phyloP scores from a whole-genome alignment of 2,113 vertebrate genomes.

The Ictalurus furcatus region DNA sequence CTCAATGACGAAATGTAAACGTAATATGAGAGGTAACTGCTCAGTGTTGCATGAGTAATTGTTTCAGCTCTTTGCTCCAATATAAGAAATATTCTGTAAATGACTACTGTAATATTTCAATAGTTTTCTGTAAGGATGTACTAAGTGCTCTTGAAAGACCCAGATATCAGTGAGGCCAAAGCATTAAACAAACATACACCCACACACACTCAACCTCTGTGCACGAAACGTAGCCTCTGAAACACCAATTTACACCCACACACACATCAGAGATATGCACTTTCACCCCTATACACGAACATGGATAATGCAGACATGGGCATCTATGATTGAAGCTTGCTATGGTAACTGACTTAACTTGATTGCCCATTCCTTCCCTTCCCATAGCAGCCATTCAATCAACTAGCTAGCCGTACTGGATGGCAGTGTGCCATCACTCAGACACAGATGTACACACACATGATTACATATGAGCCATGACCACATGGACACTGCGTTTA shows the following conservation, averaged over 20 bases:
- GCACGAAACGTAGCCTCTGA: background rate
- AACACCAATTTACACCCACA: slow-evolving; percentile 40
- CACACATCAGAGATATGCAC: slow-evolving; percentile 31
- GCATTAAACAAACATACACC: slow-evolving; percentile 21
- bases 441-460: background rate
- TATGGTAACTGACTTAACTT: slow-evolving; percentile 74
- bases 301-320: slow-evolving; percentile 30
- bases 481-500: background rate
- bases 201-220: slow-evolving; percentile 10
- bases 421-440: slow-evolving; percentile 67
- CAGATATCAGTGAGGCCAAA: slow-evolving; percentile 8
- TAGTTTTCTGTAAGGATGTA: slow-evolving; percentile 6
- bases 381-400: slow-evolving; percentile 59
- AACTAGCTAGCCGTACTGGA: slow-evolving; percentile 63
- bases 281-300: slow-evolving; percentile 8
- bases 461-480: slow-evolving; percentile 36
- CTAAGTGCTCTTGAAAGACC: background rate
- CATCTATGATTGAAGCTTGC: slow-evolving; percentile 66
- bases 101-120: background rate
- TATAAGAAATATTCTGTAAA: background rate
- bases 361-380: slow-evolving; percentile 54
- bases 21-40: background rate
- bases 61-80: background rate
- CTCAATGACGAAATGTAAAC: background rate
- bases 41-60: background rate